These are phyloP conservation scores for Aegotheles bennettii DNA, from an alignment of 2,113 vertebrate genomes.

Conservation along the genomic window DNA sequence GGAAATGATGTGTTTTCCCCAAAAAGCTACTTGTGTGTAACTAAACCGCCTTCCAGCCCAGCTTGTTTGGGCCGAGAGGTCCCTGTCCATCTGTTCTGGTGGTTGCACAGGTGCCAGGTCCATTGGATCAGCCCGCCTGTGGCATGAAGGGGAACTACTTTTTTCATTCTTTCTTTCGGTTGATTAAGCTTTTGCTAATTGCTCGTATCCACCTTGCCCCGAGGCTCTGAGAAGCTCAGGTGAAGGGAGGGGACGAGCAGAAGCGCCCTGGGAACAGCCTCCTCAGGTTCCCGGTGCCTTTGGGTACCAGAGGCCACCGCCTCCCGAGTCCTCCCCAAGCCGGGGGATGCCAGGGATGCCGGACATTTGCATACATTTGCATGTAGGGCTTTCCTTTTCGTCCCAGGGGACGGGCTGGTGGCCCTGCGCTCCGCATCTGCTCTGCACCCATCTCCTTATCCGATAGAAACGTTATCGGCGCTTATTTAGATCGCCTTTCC, in stretches of 20 bases:
- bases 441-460: not conserved
- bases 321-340: not conserved
- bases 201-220: not conserved
- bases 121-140: not conserved
- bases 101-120: not conserved
- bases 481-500: not conserved
- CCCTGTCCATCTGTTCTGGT: not conserved
- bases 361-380: not conserved
- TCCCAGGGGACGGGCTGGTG: rapidly evolving
- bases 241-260: not conserved
- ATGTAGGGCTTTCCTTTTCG: rapidly evolving
- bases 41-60: not conserved
- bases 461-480: rapidly evolving
- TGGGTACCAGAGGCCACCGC: too few species aligned
- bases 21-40: not conserved
- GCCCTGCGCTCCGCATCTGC: not conserved
- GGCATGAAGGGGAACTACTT: not conserved
- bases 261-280: not conserved
- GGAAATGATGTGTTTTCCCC: not conserved
- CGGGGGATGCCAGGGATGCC: not conserved
- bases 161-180: not conserved
- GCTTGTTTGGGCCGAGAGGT: rapidly evolving
- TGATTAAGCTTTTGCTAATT: not conserved
- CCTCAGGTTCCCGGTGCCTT: not conserved
- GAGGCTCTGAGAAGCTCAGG: not conserved